Percentiles rank a stretch among this genome's conserved stretches.
Conservation (phyloP, 2,888 invertebrate species). For the Hypomecis punctinalis region DNA sequence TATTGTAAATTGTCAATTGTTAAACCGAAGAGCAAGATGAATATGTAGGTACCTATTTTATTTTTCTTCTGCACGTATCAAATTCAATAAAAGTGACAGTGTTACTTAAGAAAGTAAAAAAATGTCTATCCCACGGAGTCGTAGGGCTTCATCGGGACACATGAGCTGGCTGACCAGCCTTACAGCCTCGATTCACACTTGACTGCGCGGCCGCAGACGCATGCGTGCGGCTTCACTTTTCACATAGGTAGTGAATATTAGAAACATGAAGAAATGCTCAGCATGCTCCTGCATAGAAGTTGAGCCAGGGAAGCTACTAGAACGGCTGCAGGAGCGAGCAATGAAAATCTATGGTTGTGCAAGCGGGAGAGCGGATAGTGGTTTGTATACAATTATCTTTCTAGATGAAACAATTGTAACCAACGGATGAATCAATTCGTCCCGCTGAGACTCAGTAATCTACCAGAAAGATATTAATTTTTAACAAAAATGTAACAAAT, state of each 20-base stretch:
- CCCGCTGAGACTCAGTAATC: no score
- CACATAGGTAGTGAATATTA: no score
- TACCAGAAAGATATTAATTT: no score
- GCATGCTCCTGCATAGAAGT: neutral
- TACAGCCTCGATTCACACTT: conserved; percentile 66
- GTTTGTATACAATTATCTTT: no score
- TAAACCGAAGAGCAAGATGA: neutral
- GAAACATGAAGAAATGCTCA: neutral
- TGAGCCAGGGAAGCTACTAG: no score
- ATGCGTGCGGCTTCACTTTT: conserved; percentile 63
- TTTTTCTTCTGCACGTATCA: neutral
- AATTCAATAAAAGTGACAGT: neutral
- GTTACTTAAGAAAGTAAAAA: conserved; percentile 2
- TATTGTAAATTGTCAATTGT: no score
- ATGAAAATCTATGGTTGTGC: no score
- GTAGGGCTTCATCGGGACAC: conserved; percentile 65
- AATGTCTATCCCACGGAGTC: conserved; percentile 33
- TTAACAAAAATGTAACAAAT: no score
- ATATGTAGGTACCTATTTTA: neutral
- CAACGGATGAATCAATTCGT: no score
- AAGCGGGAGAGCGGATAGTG: no score
- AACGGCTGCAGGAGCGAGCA: no score
- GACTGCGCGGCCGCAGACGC: conserved; percentile 56
- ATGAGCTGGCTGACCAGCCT: conserved; percentile 49
- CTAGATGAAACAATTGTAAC: no score